These are phyloP conservation scores for Arctocebus calabarensis DNA, from an alignment of 2,797 vertebrate species.

Conservation along the genomic window DNA sequence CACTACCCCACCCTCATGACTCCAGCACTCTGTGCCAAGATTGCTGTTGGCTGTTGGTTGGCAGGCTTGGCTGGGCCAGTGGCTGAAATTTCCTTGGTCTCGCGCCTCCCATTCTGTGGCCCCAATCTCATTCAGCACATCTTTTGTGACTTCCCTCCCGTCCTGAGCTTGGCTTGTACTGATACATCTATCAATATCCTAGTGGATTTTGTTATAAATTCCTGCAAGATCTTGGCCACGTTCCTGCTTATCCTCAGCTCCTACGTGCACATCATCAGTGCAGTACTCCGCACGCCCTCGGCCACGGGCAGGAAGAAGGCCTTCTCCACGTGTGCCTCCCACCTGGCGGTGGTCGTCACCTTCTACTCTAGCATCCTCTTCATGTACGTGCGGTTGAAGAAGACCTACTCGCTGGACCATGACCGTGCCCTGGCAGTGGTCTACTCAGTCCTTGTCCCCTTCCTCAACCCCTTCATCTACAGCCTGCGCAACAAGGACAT, in stretches of 20 bases:
- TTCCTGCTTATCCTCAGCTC: slow-evolving; percentile 87
- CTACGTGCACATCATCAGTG: slow-evolving; percentile 85
- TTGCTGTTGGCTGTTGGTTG: slow-evolving; percentile 77
- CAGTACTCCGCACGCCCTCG: slow-evolving; percentile 84
- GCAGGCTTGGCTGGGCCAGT: slow-evolving; percentile 69
- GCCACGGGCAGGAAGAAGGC: slow-evolving; percentile 83
- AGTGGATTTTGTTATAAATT: slow-evolving; percentile 85
- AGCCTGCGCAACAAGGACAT: slow-evolving; percentile 85
- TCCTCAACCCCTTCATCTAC: slow-evolving; percentile 91
- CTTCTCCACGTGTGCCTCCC: slow-evolving; percentile 90
- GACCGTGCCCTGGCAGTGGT: slow-evolving; percentile 77
- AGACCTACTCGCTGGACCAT: slow-evolving; percentile 82
- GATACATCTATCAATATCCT: slow-evolving; percentile 81
- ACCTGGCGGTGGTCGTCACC: slow-evolving; percentile 88
- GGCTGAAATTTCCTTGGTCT: slow-evolving; percentile 84
- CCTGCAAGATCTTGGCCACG: slow-evolving; percentile 84
- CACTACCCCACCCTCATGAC: slow-evolving; percentile 85
- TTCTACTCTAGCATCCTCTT: slow-evolving; percentile 84
- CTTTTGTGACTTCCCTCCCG: slow-evolving; percentile 89
- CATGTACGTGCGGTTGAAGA: slow-evolving; percentile 82
- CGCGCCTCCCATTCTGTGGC: slow-evolving; percentile 87
- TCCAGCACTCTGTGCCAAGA: slow-evolving; percentile 70
- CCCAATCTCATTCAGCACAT: slow-evolving; percentile 88
- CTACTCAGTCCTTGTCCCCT: slow-evolving; percentile 85
- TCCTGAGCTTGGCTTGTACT: slow-evolving; percentile 85